phyloP scores from a whole-genome alignment of 2,113 vertebrate genomes.

The Lontra canadensis region DNA sequence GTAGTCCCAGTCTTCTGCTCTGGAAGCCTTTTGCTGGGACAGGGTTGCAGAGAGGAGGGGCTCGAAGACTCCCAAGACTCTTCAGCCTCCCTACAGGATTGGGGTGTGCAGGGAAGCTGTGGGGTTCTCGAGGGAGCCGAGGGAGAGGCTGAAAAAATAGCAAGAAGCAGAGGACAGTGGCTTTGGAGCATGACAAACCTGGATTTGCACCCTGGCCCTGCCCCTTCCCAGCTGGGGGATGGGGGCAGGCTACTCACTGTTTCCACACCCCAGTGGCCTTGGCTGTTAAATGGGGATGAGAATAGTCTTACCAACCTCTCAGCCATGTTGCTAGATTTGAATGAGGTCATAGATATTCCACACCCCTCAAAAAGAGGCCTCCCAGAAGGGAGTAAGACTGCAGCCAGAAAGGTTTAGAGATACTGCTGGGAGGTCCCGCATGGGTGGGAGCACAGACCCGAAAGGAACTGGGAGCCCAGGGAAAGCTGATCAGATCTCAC shows the following conservation, averaged over 20 bases:
- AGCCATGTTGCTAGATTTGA: not conserved
- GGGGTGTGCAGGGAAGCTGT: not conserved
- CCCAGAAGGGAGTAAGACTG: not conserved
- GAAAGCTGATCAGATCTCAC: not conserved
- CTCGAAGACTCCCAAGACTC: not conserved
- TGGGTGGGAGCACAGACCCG: not conserved
- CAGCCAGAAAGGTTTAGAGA: not conserved
- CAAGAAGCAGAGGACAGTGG: not conserved
- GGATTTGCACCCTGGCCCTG: not conserved
- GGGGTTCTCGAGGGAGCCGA: not conserved
- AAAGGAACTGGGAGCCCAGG: not conserved
- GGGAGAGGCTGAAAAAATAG: not conserved
- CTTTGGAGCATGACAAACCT: not conserved
- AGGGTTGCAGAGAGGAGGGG: not conserved
- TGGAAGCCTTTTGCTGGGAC: not conserved
- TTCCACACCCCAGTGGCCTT: not conserved
- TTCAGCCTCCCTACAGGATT: not conserved
- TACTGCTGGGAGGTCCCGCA: not conserved
- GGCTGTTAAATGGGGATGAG: not conserved
- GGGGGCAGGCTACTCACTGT: not conserved
- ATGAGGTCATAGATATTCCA: not conserved
- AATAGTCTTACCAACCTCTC: not conserved
- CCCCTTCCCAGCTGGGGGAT: not conserved
- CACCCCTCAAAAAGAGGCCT: not conserved
- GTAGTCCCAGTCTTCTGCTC: not conserved